These are phyloP conservation scores for Sebastes goodei DNA, from an alignment of 2,797 vertebrate species.

Conservation along the genomic window DNA sequence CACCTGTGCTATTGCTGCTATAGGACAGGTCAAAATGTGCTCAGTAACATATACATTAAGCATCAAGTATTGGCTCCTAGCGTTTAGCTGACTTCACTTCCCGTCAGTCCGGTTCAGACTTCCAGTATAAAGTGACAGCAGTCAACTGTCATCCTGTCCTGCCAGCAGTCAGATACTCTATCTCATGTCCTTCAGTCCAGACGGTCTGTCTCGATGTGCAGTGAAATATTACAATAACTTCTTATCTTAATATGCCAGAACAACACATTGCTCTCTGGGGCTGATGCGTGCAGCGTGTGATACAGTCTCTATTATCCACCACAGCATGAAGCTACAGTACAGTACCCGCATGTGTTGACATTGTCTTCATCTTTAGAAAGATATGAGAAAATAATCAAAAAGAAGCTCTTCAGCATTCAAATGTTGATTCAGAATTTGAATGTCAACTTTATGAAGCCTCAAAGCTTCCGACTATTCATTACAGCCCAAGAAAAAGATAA, in stretches of 20 bases:
- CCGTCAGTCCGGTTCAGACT: not conserved
- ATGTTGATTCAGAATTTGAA: not conserved
- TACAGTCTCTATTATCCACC: not conserved
- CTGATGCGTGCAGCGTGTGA: not conserved
- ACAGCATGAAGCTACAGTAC: not conserved
- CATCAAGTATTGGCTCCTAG: not conserved
- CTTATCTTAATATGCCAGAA: slow-evolving; percentile 43
- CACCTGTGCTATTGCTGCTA: not conserved
- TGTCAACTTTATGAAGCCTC: not conserved
- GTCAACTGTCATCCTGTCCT: slow-evolving; percentile 16
- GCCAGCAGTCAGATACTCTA: slow-evolving; percentile 9
- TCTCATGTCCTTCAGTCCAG: not conserved
- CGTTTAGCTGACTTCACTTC: not conserved
- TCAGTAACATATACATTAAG: not conserved
- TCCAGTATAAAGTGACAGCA: slow-evolving; percentile 1
- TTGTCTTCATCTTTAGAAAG: not conserved
- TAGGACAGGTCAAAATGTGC: not conserved
- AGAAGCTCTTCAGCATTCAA: not conserved
- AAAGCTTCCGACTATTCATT: not conserved
- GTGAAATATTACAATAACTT: slow-evolving; percentile 4
- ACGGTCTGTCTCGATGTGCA: not conserved
- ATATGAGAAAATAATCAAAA: not conserved
- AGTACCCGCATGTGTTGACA: not conserved
- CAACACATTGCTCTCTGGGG: not conserved
- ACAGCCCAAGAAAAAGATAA: not conserved